These are phyloP conservation scores for Parelbella ahira DNA, from an alignment of 2,888 invertebrate species.

Conservation along the genomic window DNA sequence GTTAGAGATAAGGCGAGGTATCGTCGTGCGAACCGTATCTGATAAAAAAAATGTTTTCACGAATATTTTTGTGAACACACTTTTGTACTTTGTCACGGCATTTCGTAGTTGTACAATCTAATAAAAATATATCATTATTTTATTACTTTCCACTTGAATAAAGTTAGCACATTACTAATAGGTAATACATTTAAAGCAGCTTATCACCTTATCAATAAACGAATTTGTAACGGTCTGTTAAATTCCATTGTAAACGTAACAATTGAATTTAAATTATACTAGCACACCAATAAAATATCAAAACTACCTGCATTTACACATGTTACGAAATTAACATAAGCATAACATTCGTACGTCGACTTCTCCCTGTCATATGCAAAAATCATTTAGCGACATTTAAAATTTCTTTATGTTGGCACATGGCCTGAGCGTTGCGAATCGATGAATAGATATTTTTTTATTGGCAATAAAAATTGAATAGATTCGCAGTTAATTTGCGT, in stretches of 20 bases:
- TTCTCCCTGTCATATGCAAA: slow-evolving; percentile 65
- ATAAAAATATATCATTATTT: no score
- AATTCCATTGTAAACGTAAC: slow-evolving; percentile 55
- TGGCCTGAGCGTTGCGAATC: slow-evolving; percentile 63
- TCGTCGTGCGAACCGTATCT: no score
- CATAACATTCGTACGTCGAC: slow-evolving; percentile 34
- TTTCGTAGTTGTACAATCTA: no score
- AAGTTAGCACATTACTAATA: slow-evolving; percentile 10
- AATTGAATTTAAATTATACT: slow-evolving; percentile 61
- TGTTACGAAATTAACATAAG: slow-evolving; percentile 45
- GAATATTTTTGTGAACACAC: no score
- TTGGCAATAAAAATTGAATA: slow-evolving; percentile 72
- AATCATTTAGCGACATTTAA: slow-evolving; percentile 75
- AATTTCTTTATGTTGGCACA: slow-evolving; percentile 66
- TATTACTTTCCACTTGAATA: slow-evolving; percentile 17
- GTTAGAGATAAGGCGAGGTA: no score
- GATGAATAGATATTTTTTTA: slow-evolving; percentile 65
- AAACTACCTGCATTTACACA: slow-evolving; percentile 39
- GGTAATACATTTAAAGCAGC: slow-evolving; percentile 14
- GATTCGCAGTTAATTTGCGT: slow-evolving; percentile 73
- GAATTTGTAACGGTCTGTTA: slow-evolving; percentile 66
- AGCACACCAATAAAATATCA: slow-evolving; percentile 31
- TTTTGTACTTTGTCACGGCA: no score
- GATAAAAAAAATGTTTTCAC: no score
- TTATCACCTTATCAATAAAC: slow-evolving; percentile 34